Percentiles rank a stretch among this genome's conserved stretches.
Evolutionary conservation across 37 sponge, comb jelly and placozoan genomes (phyloP).

Genomic region (Beroe ovata): DNA sequence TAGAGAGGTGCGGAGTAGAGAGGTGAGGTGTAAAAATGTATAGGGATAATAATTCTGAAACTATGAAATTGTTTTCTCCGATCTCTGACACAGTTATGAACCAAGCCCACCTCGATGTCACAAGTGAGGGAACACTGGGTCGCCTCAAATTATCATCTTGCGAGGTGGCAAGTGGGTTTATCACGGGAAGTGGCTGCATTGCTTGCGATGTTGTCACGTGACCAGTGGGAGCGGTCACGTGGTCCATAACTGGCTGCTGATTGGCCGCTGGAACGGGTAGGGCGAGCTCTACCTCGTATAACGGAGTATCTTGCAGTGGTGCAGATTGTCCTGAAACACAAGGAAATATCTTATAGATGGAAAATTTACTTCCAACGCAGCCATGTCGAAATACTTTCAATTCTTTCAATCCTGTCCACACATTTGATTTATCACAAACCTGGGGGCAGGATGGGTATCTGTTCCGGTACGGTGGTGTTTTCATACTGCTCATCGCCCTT

Average conservation of each 20-base stretch:
- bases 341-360: neutral
- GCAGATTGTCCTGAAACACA: neutral
- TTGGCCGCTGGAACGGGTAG: too few relatives aligned
- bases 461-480: neutral
- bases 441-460: constrained; percentile 27
- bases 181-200: neutral
- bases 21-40: neutral
- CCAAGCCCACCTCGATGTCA: too few relatives aligned
- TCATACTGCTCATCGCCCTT: neutral
- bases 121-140: neutral
- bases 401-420: too few relatives aligned
- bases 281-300: constrained; percentile 1
- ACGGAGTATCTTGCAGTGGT: constrained; percentile 10
- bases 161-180: neutral
- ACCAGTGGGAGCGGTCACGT: neutral
- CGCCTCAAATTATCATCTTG: neutral
- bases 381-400: too few relatives aligned
- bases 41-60: too few relatives aligned
- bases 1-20: too few relatives aligned
- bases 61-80: too few relatives aligned
- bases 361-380: too few relatives aligned
- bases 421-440: too few relatives aligned
- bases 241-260: too few relatives aligned
- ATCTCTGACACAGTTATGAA: too few relatives aligned
- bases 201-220: neutral